Percentiles rank a stretch among this genome's conserved stretches.
Evolutionary conservation across 2,888 invertebrate genomes (phyloP).

Genomic region (Diploptera punctata): DNA sequence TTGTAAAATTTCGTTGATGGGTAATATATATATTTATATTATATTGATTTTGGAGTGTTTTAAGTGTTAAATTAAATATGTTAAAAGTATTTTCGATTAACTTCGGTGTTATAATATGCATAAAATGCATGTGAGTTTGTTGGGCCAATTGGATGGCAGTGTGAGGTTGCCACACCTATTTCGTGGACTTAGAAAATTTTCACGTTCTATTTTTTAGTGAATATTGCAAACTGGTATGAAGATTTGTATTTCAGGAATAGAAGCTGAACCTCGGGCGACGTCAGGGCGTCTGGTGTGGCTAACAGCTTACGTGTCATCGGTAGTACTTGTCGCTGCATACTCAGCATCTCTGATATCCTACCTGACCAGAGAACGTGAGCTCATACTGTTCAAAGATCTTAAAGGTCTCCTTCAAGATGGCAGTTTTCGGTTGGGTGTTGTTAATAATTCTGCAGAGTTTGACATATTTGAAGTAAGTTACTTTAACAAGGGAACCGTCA

Average conservation of each 20-base stretch:
- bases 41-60: too few relatives aligned
- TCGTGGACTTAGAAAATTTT: too few relatives aligned
- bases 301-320: neutral
- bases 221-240: neutral
- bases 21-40: too few relatives aligned
- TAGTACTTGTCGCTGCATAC: slow-evolving; percentile 1
- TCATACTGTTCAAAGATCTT: neutral
- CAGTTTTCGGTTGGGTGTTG: neutral
- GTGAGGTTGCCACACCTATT: too few relatives aligned
- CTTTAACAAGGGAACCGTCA: too few relatives aligned
- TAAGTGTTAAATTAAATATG: too few relatives aligned
- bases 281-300: neutral
- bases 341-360: slow-evolving; percentile 9
- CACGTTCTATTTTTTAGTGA: too few relatives aligned
- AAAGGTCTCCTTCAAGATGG: neutral
- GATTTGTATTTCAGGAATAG: neutral
- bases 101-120: too few relatives aligned
- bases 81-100: too few relatives aligned
- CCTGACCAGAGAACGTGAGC: neutral
- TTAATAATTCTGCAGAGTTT: neutral
- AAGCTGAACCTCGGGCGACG: neutral
- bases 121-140: too few relatives aligned
- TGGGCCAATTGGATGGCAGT: neutral
- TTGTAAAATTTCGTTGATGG: too few relatives aligned
- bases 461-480: neutral